phyloP scores from a whole-genome alignment of 2,888 invertebrate species.

The Chelonus formosanus region DNA sequence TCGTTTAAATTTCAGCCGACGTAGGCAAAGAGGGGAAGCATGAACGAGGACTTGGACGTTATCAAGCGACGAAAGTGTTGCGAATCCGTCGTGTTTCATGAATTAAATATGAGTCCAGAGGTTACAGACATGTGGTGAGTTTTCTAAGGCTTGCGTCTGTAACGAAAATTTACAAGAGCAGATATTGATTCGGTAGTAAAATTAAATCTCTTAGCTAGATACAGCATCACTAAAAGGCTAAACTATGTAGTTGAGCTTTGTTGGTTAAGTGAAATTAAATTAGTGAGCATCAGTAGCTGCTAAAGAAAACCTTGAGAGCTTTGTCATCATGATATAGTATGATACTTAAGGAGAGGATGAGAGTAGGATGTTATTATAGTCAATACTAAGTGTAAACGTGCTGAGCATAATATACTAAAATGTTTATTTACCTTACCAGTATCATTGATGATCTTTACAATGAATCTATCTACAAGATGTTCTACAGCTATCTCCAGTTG shows the following conservation, averaged over 20 bases:
- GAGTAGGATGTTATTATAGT: too few relatives aligned
- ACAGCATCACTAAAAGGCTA: not conserved
- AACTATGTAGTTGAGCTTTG: not conserved
- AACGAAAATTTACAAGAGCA: too few relatives aligned
- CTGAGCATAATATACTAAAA: too few relatives aligned
- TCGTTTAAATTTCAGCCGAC: conserved; percentile 27
- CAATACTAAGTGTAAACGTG: too few relatives aligned
- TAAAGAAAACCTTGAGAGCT: conserved; percentile 4
- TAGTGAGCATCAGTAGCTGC: not conserved
- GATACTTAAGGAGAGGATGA: too few relatives aligned
- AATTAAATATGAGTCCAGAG: conserved; percentile 43
- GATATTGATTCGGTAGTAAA: too few relatives aligned
- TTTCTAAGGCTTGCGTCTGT: too few relatives aligned
- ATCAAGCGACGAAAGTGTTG: conserved; percentile 30
- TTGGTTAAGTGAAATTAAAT: conserved; percentile 6
- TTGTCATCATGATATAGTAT: not conserved
- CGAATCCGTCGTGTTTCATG: conserved; percentile 35
- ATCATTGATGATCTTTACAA: too few relatives aligned
- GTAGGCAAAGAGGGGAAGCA: conserved; percentile 18
- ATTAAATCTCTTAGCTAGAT: not conserved
- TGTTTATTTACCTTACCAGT: too few relatives aligned
- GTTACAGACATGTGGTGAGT: too few relatives aligned
- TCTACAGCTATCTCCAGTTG: too few relatives aligned
- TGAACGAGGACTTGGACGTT: conserved; percentile 19
- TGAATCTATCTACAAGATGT: too few relatives aligned